Conservation (phyloP, 2,888 invertebrate species). For the Meiosimyza decipiens region DNA sequence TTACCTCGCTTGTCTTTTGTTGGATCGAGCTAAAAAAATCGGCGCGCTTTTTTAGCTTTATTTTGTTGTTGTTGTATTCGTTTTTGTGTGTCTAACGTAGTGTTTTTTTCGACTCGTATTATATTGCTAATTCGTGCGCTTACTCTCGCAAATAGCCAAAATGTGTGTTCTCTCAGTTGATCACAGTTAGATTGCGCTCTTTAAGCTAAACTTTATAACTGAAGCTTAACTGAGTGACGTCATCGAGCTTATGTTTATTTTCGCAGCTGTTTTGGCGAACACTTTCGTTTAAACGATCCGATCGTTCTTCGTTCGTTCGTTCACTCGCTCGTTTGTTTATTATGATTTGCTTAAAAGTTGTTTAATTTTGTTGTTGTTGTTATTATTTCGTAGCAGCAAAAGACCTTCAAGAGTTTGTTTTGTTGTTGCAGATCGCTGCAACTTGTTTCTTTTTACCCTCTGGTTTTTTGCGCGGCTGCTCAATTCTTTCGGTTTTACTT, state of each 20-base stretch:
- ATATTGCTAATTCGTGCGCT: neutral
- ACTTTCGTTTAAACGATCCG: neutral
- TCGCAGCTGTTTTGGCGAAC: slow-evolving; percentile 23
- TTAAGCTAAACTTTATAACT: slow-evolving; percentile 1
- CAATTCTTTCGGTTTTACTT: neutral
- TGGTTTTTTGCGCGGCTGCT: no score
- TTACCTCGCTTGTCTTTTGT: slow-evolving; percentile 26
- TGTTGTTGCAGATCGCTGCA: neutral
- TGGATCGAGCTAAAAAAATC: slow-evolving; percentile 34
- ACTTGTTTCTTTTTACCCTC: neutral
- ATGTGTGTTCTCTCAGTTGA: slow-evolving; percentile 13
- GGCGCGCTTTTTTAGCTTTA: slow-evolving; percentile 30
- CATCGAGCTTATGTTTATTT: slow-evolving; percentile 13
- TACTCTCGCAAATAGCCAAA: neutral
- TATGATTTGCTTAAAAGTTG: slow-evolving; percentile 3
- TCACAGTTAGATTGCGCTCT: neutral
- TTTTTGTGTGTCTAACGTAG: slow-evolving; percentile 3
- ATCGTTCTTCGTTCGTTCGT: neutral
- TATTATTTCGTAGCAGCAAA: slow-evolving; percentile 5
- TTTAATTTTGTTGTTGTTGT: slow-evolving; percentile 1
- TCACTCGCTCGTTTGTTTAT: slow-evolving; percentile 6
- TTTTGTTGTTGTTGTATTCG: slow-evolving; percentile 28
- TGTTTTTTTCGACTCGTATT: slow-evolving; percentile 9
- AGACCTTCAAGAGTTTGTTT: slow-evolving; percentile 21
- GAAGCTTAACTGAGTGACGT: slow-evolving; percentile 33